phyloP scores from a whole-genome alignment of 2,888 invertebrate species.

The Palloptera scutellata region DNA sequence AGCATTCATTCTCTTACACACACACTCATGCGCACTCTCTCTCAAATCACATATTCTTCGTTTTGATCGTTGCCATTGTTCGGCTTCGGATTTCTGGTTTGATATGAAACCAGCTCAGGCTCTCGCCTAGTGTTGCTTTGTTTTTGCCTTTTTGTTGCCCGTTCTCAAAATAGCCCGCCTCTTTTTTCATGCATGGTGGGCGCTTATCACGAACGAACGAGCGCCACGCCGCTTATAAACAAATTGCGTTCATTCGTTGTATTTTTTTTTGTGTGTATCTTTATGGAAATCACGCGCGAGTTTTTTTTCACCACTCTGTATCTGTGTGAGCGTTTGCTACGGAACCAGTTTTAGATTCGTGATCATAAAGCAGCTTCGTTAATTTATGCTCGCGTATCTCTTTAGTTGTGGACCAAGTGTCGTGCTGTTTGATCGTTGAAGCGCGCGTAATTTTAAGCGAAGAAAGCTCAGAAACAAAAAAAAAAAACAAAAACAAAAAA shows the following conservation, averaged over 20 bases:
- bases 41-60: not conserved
- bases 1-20: too few species aligned
- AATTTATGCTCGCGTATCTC: slow-evolving; percentile 59
- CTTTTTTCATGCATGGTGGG: not conserved
- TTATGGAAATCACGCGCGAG: slow-evolving; percentile 27
- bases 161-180: too few species aligned
- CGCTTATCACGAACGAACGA: slow-evolving; percentile 25
- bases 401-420: slow-evolving; percentile 60
- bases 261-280: slow-evolving; percentile 4
- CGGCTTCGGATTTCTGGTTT: slow-evolving; percentile 13
- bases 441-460: slow-evolving; percentile 17
- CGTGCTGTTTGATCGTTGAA: slow-evolving; percentile 56
- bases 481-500: slow-evolving; percentile 18
- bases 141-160: too few species aligned
- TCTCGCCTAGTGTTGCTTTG: not conserved
- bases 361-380: slow-evolving; percentile 48
- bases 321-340: slow-evolving; percentile 29
- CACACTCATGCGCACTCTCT: not conserved
- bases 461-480: not conserved
- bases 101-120: slow-evolving; percentile 28
- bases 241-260: not conserved
- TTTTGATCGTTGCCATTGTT: slow-evolving; percentile 61
- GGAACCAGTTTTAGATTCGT: slow-evolving; percentile 51
- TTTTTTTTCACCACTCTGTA: slow-evolving; percentile 26
- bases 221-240: slow-evolving; percentile 22